These are phyloP conservation scores for Ypsolopha sequella DNA, from an alignment of 2,888 invertebrate genomes.

Conservation along the genomic window DNA sequence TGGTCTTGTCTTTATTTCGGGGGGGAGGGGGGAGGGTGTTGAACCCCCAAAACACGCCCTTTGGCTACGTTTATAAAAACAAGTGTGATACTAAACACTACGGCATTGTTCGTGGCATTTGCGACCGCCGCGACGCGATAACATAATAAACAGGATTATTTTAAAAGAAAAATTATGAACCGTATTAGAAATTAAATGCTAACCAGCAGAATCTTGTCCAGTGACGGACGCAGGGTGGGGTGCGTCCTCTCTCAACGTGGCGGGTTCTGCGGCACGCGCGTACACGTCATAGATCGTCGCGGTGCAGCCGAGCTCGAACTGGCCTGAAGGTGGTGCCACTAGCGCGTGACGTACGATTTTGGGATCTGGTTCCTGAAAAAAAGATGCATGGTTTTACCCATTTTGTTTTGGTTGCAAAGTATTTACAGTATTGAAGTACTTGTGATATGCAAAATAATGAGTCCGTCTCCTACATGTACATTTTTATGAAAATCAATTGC, in stretches of 20 bases:
- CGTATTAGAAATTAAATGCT: not conserved
- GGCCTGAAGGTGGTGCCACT: conserved; percentile 51
- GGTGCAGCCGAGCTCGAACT: conserved; percentile 68
- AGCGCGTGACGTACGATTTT: conserved; percentile 29
- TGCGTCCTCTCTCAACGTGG: conserved; percentile 68
- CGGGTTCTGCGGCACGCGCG: conserved; percentile 64
- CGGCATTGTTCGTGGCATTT: too few relatives aligned
- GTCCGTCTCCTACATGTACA: too few relatives aligned
- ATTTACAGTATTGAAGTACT: not conserved
- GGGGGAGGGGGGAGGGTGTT: too few relatives aligned
- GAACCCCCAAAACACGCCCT: too few relatives aligned
- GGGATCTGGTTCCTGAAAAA: not conserved
- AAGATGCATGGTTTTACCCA: not conserved
- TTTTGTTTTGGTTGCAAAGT: too few relatives aligned
- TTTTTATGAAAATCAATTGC: too few relatives aligned
- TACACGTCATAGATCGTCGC: conserved; percentile 73
- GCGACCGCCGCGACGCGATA: too few relatives aligned
- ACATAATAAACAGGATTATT: not conserved
- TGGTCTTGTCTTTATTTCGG: too few relatives aligned
- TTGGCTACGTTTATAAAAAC: too few relatives aligned
- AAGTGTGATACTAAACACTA: too few relatives aligned
- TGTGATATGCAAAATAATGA: not conserved
- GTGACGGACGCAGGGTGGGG: conserved; percentile 64
- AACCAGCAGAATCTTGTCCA: conserved; percentile 34
- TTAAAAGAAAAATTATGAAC: not conserved